These are phyloP conservation scores for Elgaria multicarinata DNA, from an alignment of 2,113 vertebrate genomes.

Conservation along the genomic window DNA sequence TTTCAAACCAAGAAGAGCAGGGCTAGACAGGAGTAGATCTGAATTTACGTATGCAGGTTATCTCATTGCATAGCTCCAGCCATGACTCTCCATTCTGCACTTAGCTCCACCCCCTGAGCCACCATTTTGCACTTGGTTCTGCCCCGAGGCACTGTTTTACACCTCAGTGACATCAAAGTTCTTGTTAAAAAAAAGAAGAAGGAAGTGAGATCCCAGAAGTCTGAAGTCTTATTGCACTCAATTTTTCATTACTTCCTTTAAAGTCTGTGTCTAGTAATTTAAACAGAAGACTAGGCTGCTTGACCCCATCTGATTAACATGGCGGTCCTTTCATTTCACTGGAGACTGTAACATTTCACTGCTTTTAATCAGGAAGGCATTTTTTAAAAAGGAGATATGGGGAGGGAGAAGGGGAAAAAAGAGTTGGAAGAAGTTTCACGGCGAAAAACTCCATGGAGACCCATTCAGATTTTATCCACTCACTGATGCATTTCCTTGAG, in stretches of 20 bases:
- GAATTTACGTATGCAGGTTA: no score
- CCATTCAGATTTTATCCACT: slow-evolving; percentile 13
- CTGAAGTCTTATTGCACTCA: background rate
- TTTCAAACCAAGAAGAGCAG: no score
- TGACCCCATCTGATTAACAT: background rate
- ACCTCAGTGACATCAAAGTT: background rate
- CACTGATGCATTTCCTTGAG: background rate
- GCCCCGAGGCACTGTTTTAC: background rate
- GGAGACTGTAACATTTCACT: slow-evolving; percentile 21
- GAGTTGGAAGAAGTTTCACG: background rate
- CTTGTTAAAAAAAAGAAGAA: background rate
- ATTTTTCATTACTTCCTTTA: slow-evolving; percentile 35
- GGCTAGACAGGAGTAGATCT: no score
- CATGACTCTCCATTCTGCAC: background rate
- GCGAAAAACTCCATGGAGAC: slow-evolving; percentile 8
- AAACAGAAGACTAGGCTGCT: background rate
- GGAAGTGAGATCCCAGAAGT: background rate
- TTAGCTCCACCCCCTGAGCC: background rate
- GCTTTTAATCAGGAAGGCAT: slow-evolving; percentile 13
- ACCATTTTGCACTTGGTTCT: no score
- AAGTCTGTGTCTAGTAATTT: background rate
- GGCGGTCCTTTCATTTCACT: background rate
- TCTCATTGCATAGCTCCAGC: no score
- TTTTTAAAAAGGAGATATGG: background rate
- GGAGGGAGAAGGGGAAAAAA: background rate